Evolutionary conservation across 2,888 invertebrate genomes (phyloP).

Genomic region (Heterodera filipjevi): DNA sequence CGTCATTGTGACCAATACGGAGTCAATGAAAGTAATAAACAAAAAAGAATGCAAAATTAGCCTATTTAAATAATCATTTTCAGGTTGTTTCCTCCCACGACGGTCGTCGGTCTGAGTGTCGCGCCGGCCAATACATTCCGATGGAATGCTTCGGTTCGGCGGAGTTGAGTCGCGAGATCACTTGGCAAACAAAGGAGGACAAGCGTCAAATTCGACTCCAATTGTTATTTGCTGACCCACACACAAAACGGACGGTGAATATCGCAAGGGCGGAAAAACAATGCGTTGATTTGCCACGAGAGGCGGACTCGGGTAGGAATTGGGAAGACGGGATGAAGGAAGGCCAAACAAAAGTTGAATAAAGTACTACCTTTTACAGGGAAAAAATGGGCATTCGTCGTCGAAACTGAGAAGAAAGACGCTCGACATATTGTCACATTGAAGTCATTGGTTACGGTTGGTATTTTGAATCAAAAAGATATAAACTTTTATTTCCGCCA

Average conservation of each 20-base stretch:
- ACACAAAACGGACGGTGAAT: conserved; percentile 73
- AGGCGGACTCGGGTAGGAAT: conserved; percentile 67
- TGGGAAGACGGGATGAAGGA: too few relatives aligned
- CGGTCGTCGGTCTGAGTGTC: neutral
- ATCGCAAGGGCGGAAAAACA: conserved; percentile 86
- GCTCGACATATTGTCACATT: conserved; percentile 84
- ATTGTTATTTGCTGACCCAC: conserved; percentile 44
- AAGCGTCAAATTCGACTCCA: conserved; percentile 43
- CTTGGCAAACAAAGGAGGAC: conserved; percentile 41
- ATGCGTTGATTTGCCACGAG: conserved; percentile 77
- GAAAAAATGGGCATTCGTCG: conserved; percentile 79
- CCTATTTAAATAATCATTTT: neutral
- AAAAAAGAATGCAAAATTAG: too few relatives aligned
- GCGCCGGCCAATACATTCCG: conserved; percentile 51
- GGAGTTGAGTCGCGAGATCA: conserved; percentile 2
- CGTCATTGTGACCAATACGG: conserved; percentile 50
- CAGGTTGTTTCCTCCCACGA: neutral
- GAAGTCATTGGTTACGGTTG: conserved; percentile 82
- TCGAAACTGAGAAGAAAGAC: conserved; percentile 81
- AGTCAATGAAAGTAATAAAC: neutral
- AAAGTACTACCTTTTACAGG: too few relatives aligned
- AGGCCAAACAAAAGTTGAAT: too few relatives aligned
- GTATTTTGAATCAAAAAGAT: neutral
- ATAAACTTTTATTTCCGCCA: conserved; percentile 1
- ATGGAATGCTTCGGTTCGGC: conserved; percentile 41